Evolutionary conservation across 2,113 vertebrate genomes (phyloP).

Genomic region (Nicator chloris): DNA sequence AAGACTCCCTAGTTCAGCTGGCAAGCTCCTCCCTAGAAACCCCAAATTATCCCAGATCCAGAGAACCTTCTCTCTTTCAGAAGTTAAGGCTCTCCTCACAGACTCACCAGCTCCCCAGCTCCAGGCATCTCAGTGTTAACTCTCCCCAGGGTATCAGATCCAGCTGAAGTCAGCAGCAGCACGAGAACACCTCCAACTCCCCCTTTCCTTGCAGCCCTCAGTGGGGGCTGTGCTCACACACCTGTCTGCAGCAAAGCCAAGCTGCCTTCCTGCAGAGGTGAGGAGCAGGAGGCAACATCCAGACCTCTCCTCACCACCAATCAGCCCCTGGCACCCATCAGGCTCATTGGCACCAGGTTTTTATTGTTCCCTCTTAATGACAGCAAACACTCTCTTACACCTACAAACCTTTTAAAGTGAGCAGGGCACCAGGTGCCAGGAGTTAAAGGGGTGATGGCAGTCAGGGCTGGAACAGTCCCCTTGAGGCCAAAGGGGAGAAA

Average conservation of each 20-base stretch:
- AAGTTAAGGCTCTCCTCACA: not conserved
- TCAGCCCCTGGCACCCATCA: not conserved
- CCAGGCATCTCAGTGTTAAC: not conserved
- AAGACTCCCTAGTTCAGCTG: not conserved
- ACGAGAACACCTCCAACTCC: not conserved
- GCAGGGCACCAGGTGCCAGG: not conserved
- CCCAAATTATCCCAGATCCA: not conserved
- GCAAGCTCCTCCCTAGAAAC: not conserved
- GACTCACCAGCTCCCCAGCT: not conserved
- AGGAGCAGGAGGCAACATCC: not conserved
- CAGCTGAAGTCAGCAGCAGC: not conserved
- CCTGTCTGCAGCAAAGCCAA: not conserved
- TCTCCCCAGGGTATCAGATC: not conserved
- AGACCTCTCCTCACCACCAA: not conserved
- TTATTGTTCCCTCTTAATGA: not conserved
- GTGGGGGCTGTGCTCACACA: not conserved
- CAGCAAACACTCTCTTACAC: not conserved
- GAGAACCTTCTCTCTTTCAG: not conserved
- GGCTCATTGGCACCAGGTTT: constrained; percentile 34
- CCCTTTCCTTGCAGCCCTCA: not conserved
- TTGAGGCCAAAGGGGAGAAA: not conserved
- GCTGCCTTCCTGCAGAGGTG: not conserved
- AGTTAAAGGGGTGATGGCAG: not conserved
- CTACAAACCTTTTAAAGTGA: not conserved
- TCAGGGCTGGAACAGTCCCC: not conserved